Evolutionary conservation across 2,113 vertebrate species (phyloP).

Genomic region (Sturnus vulgaris): DNA sequence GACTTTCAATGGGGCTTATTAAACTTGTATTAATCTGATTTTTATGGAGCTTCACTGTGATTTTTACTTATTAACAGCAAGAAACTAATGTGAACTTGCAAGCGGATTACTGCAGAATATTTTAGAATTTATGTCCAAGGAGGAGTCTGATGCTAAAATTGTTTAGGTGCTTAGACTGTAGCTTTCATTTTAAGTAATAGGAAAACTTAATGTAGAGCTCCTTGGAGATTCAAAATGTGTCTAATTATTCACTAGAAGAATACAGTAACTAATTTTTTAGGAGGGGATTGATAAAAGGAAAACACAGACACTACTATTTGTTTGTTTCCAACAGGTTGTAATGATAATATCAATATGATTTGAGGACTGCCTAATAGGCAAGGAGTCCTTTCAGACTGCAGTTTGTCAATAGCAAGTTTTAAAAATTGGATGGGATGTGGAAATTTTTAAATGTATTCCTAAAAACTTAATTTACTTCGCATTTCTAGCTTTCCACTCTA

Average conservation of each 20-base stretch:
- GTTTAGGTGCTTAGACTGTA: neutral
- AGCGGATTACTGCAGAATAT: neutral
- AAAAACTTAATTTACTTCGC: neutral
- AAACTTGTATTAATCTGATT: slow-evolving; percentile 40
- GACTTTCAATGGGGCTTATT: neutral
- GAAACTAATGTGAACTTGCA: slow-evolving; percentile 10
- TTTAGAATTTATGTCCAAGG: neutral
- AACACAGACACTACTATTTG: neutral
- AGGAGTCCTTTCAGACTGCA: neutral
- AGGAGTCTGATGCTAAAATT: neutral
- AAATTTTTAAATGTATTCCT: neutral
- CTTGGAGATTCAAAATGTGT: neutral
- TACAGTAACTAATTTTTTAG: neutral
- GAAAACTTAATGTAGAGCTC: neutral
- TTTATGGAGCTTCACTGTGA: neutral
- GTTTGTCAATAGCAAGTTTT: neutral
- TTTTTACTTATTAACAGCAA: slow-evolving; percentile 25
- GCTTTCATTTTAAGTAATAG: neutral
- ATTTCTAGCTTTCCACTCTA: neutral
- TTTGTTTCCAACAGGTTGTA: neutral
- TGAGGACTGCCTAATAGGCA: neutral
- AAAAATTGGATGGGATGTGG: neutral
- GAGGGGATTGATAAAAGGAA: neutral
- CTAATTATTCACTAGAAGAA: neutral
- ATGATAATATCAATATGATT: neutral